Conservation (phyloP, 2,888 invertebrate genomes). For the Cerastis leucographa region DNA sequence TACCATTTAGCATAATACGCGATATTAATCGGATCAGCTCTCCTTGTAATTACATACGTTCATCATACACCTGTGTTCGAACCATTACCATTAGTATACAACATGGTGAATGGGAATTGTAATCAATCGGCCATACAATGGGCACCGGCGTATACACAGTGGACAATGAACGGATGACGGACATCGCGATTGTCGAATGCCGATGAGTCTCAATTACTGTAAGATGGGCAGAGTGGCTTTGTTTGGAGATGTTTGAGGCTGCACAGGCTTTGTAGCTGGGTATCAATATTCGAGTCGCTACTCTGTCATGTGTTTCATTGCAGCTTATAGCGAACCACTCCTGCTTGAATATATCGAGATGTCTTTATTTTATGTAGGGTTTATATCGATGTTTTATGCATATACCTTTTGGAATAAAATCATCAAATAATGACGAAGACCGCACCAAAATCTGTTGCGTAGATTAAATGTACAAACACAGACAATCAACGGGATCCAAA, state of each 20-base stretch:
- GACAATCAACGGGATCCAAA: not conserved
- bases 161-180: slow-evolving; percentile 67
- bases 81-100: slow-evolving; percentile 72
- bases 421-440: not conserved
- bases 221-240: slow-evolving; percentile 40
- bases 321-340: not conserved
- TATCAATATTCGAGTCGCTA: not conserved
- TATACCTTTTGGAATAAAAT: not conserved
- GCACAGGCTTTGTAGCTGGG: not conserved
- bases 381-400: not conserved
- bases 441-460: not conserved
- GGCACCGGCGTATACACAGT: slow-evolving; percentile 62
- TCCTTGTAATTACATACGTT: slow-evolving; percentile 76
- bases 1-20: slow-evolving; percentile 71
- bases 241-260: slow-evolving; percentile 26
- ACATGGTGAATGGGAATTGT: slow-evolving; percentile 78
- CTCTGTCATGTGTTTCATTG: not conserved
- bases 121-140: slow-evolving; percentile 84
- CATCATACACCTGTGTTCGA: slow-evolving; percentile 65
- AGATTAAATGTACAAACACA: not conserved
- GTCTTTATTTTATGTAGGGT: not conserved
- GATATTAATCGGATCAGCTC: slow-evolving; percentile 80
- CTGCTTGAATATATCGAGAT: not conserved
- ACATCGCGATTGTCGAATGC: slow-evolving; percentile 66
- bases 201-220: slow-evolving; percentile 70